Evolutionary conservation across 2,888 invertebrate species (phyloP).

Genomic region (Lycia hirtaria): DNA sequence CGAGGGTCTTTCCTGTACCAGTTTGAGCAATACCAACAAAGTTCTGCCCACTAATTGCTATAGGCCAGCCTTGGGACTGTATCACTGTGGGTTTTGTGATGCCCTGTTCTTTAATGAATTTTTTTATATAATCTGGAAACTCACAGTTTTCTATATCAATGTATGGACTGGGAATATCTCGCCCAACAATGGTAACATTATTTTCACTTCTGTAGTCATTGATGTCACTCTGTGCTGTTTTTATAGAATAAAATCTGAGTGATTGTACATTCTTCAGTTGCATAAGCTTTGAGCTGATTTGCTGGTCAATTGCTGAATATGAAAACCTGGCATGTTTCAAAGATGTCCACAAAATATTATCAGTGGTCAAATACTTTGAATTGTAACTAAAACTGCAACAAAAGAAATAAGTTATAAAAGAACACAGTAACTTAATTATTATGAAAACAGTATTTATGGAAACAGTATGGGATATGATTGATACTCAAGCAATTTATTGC

Average conservation of each 20-base stretch:
- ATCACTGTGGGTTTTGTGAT: slow-evolving; percentile 91
- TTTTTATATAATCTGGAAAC: slow-evolving; percentile 90
- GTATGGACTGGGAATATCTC: slow-evolving; percentile 90
- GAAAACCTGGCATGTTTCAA: slow-evolving; percentile 43
- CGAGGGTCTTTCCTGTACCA: slow-evolving; percentile 91
- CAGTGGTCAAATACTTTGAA: slow-evolving; percentile 44
- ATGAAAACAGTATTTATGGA: too few species aligned
- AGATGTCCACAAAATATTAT: slow-evolving; percentile 42
- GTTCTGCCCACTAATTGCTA: slow-evolving; percentile 91
- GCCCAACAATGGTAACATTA: slow-evolving; percentile 90
- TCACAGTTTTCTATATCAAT: slow-evolving; percentile 90
- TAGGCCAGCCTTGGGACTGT: slow-evolving; percentile 94
- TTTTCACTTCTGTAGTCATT: slow-evolving; percentile 87
- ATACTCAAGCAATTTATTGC: too few species aligned
- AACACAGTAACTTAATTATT: too few species aligned
- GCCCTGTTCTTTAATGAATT: slow-evolving; percentile 86
- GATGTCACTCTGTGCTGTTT: slow-evolving; percentile 77
- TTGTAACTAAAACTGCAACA: slow-evolving; percentile 59
- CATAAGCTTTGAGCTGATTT: slow-evolving; percentile 39
- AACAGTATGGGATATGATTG: too few species aligned
- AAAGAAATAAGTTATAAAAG: neutral
- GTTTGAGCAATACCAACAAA: slow-evolving; percentile 95
- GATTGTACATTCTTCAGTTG: slow-evolving; percentile 3
- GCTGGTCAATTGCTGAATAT: slow-evolving; percentile 46
- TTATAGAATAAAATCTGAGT: slow-evolving; percentile 61